Evolutionary conservation across 2,888 invertebrate genomes (phyloP).

Genomic region (Dyspetes luteomarginatus): DNA sequence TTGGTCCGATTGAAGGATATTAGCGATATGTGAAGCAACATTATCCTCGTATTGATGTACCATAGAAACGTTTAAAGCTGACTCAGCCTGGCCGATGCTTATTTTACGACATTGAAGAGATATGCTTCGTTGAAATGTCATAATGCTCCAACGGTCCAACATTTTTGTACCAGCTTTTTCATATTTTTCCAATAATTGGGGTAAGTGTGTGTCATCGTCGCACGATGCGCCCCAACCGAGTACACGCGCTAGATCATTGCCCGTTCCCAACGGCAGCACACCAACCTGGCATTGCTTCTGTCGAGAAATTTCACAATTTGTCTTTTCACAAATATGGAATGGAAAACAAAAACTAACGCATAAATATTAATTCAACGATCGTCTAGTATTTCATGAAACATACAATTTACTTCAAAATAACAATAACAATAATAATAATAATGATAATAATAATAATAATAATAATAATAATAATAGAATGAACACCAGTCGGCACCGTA

Average conservation of each 20-base stretch:
- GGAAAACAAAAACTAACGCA: background rate
- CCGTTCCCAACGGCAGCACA: slow-evolving; percentile 97
- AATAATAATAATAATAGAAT: background rate
- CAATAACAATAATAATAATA: background rate
- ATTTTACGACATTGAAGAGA: slow-evolving; percentile 85
- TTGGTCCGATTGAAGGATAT: slow-evolving; percentile 93
- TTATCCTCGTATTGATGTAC: slow-evolving; percentile 90
- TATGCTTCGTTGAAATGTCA: slow-evolving; percentile 93
- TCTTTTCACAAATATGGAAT: slow-evolving; percentile 9
- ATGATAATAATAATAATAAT: background rate
- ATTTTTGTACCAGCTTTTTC: slow-evolving; percentile 99
- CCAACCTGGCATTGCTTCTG: slow-evolving; percentile 97
- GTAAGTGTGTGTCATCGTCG: slow-evolving; percentile 97
- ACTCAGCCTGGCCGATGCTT: slow-evolving; percentile 85
- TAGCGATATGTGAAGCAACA: slow-evolving; percentile 91
- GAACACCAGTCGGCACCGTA: no score
- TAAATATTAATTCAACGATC: background rate
- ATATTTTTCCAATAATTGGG: slow-evolving; percentile 95
- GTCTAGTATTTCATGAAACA: background rate
- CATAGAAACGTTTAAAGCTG: slow-evolving; percentile 85
- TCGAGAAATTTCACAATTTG: slow-evolving; percentile 38
- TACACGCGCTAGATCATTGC: slow-evolving; percentile 97
- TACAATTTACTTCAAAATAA: background rate
- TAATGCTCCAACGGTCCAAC: slow-evolving; percentile 98
- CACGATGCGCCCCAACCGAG: slow-evolving; percentile 98